Evolutionary conservation across 1,140 invertebrate genomes (phyloP), one percentile per base, ranked within the genome.

Genomic region (Ceratina japonica): DNA sequence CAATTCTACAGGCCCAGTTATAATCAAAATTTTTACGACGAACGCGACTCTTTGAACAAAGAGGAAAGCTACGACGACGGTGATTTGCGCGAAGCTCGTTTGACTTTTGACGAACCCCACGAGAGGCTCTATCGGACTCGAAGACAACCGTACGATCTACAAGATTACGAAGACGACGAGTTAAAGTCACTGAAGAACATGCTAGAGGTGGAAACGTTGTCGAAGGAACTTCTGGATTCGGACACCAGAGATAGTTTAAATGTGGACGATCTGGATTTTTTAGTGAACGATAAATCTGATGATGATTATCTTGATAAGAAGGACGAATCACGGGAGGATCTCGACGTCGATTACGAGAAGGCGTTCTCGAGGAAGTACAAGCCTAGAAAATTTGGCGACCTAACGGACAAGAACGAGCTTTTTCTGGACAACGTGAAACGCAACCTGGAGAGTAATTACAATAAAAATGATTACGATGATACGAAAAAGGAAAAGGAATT

Each of bases 401-500:
- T 74, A n/a, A 12, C 64, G 2, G 31, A 75, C 1, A 37, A 54
- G 0, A 51, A 69, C 2, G 62, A 61, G 4, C 3, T 24, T 18
- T 7, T 58, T 13, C 3, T 69, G 15, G 76, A 75, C 1, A 80
- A 64, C 7, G 24, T 24, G 18, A 85, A 86, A 22, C 75, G 54
- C 22, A 61, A 72, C 93, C 94, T 80, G 88, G 91, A 56, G 92
- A 90, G 92, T 4, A 72, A 87, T 51, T 68, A 73, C 20, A 52
- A 61, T 0, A 71, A 62, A 2, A 65, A 82, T 20, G 79, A 86
- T 18, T 58, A 71, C 8, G 61, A 82, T 8, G 75, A 83, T 15
- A 63, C 72, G 13, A 54, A 94, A 78, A 90, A 94, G 51, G 93
- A 94, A 51, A 93, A 93, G 80, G 92, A 92, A 31, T 4, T 65